Evolutionary conservation across 2,113 vertebrate species (phyloP).

Genomic region (Galemys pyrenaicus): DNA sequence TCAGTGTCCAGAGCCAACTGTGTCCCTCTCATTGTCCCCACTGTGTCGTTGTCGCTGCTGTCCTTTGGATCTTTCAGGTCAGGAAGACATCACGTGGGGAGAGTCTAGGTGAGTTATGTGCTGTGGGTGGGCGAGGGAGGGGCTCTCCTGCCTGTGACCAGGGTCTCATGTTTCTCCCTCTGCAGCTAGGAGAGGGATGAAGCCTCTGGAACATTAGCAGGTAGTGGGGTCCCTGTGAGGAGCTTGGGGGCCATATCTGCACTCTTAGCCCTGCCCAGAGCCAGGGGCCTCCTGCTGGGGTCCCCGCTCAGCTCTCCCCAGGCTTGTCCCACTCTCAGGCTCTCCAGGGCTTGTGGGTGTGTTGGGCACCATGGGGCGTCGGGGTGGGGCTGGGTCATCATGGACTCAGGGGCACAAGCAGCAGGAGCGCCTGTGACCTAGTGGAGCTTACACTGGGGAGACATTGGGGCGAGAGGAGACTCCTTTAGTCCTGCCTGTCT

Average conservation of each 20-base stretch:
- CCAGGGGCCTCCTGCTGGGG: not conserved
- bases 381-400: not conserved
- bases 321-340: not conserved
- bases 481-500: no score
- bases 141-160: no score
- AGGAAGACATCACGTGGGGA: not conserved
- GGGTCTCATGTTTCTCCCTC: not conserved
- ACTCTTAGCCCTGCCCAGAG: not conserved
- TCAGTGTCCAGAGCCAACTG: fast-evolving
- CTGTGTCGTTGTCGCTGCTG: fast-evolving
- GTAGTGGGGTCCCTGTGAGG: not conserved
- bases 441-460: no score
- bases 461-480: no score
- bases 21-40: fast-evolving
- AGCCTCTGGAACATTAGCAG: not conserved
- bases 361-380: not conserved
- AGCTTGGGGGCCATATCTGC: not conserved
- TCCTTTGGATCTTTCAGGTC: fast-evolving
- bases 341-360: fast-evolving
- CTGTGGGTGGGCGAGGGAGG: no score
- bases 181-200: fast-evolving
- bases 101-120: not conserved
- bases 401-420: no score
- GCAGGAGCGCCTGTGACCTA: no score
- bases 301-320: no score